Evolutionary conservation across 2,888 invertebrate species (phyloP).

Genomic region (Eupelmus urozonus): DNA sequence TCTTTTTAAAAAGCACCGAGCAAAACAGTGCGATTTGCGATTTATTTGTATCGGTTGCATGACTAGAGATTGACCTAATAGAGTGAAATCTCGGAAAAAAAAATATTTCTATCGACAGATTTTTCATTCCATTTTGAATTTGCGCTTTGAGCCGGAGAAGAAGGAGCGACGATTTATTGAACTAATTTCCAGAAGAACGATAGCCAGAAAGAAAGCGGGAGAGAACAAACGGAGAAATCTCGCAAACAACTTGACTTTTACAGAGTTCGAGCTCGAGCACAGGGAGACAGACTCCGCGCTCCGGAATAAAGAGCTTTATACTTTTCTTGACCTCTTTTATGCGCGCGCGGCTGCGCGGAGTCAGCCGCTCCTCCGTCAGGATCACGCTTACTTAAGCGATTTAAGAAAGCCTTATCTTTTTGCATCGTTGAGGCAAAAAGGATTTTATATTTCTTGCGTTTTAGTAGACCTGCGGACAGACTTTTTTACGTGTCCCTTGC

Average conservation of each 20-base stretch:
- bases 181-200: slow-evolving; percentile 30
- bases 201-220: background rate
- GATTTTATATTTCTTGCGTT: background rate
- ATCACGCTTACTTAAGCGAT: slow-evolving; percentile 64
- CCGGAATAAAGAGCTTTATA: slow-evolving; percentile 53
- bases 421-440: slow-evolving; percentile 1
- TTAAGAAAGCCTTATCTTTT: slow-evolving; percentile 63
- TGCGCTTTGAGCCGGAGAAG: background rate
- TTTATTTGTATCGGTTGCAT: too few species aligned
- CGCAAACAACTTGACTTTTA: slow-evolving; percentile 52
- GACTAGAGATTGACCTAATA: too few species aligned
- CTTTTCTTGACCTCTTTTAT: slow-evolving; percentile 60
- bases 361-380: slow-evolving; percentile 58
- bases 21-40: too few species aligned
- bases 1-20: background rate
- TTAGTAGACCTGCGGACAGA: background rate
- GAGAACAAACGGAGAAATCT: slow-evolving; percentile 6
- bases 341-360: slow-evolving; percentile 23
- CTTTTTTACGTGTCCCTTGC: background rate
- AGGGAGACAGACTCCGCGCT: slow-evolving; percentile 19
- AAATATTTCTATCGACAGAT: background rate
- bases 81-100: too few species aligned
- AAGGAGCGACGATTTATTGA: slow-evolving; percentile 21
- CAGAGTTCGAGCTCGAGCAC: slow-evolving; percentile 24
- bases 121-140: background rate